Evolutionary conservation across 2,888 invertebrate genomes (phyloP).

Genomic region (Schizotus pectinicornis): DNA sequence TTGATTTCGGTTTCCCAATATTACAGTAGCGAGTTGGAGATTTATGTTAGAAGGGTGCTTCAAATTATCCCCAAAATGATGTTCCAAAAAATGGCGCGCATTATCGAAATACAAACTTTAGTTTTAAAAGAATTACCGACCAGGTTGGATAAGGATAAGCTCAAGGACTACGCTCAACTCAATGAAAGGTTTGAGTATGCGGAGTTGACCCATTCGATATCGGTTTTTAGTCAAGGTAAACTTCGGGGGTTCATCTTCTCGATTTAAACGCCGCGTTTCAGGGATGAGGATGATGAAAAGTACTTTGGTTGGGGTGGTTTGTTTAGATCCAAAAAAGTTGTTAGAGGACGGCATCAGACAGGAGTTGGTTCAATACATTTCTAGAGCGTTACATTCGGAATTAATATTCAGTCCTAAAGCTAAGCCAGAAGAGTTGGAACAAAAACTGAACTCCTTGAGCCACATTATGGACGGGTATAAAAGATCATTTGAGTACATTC

Average conservation of each 20-base stretch:
- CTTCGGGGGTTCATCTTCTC: constrained; percentile 3
- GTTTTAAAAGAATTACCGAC: constrained; percentile 91
- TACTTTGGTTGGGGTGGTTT: constrained; percentile 91
- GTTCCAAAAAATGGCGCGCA: constrained; percentile 87
- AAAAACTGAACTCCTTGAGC: constrained; percentile 74
- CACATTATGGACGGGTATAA: constrained; percentile 92
- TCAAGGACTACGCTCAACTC: constrained; percentile 90
- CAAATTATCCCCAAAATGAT: constrained; percentile 98
- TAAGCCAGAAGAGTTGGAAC: constrained; percentile 61
- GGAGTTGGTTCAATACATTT: constrained; percentile 82
- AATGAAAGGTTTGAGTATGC: constrained; percentile 91
- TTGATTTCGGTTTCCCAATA: constrained; percentile 90
- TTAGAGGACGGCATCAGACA: constrained; percentile 95
- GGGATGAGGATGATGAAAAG: constrained; percentile 92
- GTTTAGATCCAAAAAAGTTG: constrained; percentile 92
- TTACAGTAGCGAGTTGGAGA: constrained; percentile 89
- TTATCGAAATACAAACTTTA: constrained; percentile 88
- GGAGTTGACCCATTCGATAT: constrained; percentile 89
- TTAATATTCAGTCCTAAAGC: constrained; percentile 70
- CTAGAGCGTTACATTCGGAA: constrained; percentile 73
- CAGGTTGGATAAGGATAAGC: constrained; percentile 89
- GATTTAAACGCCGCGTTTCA: constrained; percentile 37
- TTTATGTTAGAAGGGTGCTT: constrained; percentile 90
- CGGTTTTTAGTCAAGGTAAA: constrained; percentile 92
- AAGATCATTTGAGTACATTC: constrained; percentile 95